A percentile compares a stretch with the other conserved stretches of the same genome.
These are phyloP conservation scores for Ciconia maguari DNA, from an alignment of 2,113 vertebrate species.

Conservation along the genomic window DNA sequence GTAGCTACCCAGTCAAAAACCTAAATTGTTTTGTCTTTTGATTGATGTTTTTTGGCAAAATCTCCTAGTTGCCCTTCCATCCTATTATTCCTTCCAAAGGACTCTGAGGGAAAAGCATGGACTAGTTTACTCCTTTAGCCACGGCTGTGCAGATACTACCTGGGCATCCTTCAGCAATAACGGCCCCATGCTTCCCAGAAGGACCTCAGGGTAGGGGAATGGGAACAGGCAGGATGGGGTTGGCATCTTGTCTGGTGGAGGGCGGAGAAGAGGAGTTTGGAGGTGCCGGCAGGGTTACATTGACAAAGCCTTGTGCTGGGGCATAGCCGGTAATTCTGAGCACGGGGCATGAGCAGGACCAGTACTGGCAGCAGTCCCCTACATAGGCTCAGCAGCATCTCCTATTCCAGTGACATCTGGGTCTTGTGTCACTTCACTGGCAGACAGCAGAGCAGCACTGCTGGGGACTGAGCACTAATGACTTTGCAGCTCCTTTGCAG, in stretches of 20 bases:
- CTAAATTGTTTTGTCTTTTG: background rate
- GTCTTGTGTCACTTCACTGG: background rate
- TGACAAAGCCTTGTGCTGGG: background rate
- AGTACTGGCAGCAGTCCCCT: background rate
- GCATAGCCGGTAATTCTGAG: background rate
- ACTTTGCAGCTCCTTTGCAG: background rate
- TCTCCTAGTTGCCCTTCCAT: background rate
- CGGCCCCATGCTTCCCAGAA: background rate
- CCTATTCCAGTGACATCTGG: background rate
- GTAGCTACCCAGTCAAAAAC: background rate
- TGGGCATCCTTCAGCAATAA: background rate
- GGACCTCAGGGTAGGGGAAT: background rate
- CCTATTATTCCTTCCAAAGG: background rate
- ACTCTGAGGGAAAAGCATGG: background rate
- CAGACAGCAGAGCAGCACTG: background rate
- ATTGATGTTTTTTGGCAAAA: background rate
- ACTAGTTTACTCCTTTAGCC: background rate
- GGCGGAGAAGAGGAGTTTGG: background rate
- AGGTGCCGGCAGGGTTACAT: background rate
- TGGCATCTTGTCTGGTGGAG: background rate
- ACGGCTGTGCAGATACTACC: background rate
- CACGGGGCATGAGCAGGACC: fast-evolving
- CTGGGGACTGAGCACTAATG: background rate
- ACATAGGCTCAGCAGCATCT: background rate
- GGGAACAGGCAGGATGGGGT: background rate